phyloP scores from a whole-genome alignment of 2,113 vertebrate genomes.

The Morone saxatilis region DNA sequence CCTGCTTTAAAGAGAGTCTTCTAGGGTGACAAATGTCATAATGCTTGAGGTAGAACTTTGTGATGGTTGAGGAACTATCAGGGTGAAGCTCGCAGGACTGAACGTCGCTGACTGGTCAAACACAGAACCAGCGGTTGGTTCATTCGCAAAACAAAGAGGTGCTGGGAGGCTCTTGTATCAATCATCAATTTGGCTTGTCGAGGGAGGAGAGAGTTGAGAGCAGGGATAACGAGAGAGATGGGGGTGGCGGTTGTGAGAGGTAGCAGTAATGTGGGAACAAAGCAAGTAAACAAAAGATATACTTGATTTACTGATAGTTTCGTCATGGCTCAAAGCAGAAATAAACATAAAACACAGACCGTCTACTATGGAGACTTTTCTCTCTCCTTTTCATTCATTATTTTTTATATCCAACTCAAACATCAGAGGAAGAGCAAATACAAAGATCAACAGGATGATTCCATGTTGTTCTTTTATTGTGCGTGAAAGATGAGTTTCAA shows the following conservation, averaged over 20 bases:
- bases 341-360: neutral
- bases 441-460: neutral
- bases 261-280: neutral
- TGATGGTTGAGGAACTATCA: too few species aligned
- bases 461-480: too few species aligned
- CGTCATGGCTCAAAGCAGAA: neutral
- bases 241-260: neutral
- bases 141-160: neutral
- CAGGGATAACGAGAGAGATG: neutral
- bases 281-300: neutral
- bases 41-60: too few species aligned
- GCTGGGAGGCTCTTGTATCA: too few species aligned
- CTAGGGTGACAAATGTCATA: too few species aligned
- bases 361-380: neutral
- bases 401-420: neutral
- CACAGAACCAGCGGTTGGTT: neutral
- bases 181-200: neutral
- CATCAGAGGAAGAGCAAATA: neutral
- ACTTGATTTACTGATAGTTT: neutral
- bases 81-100: neutral
- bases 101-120: neutral
- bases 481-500: too few species aligned
- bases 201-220: too few species aligned
- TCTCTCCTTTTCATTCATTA: neutral
- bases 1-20: neutral